phyloP scores from a whole-genome alignment of 2,888 invertebrate genomes.

The Caenorhabditis sp. region DNA sequence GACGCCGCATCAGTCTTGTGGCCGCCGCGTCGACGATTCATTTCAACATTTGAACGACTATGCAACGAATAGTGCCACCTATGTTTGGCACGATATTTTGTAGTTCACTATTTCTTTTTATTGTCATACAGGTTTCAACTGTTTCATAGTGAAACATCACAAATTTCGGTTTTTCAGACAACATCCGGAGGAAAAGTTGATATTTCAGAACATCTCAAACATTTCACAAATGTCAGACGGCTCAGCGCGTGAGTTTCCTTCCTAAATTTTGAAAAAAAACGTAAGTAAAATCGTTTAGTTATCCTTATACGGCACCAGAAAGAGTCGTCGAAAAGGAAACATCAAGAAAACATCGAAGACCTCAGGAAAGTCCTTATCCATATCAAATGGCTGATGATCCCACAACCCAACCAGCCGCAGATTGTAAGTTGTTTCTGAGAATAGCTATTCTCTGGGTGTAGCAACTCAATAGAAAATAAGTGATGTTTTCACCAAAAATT shows the following conservation, averaged over 20 bases:
- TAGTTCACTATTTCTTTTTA: slow-evolving; percentile 3
- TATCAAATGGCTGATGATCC: slow-evolving; percentile 10
- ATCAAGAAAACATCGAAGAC: slow-evolving; percentile 33
- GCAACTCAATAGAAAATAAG: too few species aligned
- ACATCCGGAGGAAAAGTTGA: slow-evolving; percentile 31
- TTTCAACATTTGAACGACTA: not conserved
- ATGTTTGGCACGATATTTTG: slow-evolving; percentile 2
- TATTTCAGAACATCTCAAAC: slow-evolving; percentile 17
- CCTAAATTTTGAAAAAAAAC: too few species aligned
- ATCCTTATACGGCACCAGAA: slow-evolving; percentile 53
- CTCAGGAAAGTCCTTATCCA: slow-evolving; percentile 9
- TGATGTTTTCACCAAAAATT: too few species aligned
- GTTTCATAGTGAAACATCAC: too few species aligned
- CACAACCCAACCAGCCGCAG: slow-evolving; percentile 10
- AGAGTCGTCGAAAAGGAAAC: slow-evolving; percentile 47
- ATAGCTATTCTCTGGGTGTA: too few species aligned
- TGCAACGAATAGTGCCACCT: not conserved
- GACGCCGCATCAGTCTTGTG: not conserved
- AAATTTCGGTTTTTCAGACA: too few species aligned
- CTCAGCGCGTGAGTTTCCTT: slow-evolving; percentile 27
- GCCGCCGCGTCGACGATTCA: not conserved
- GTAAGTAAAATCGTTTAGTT: slow-evolving; percentile 15
- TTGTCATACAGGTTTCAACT: not conserved
- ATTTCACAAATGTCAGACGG: slow-evolving; percentile 27
- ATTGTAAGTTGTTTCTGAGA: slow-evolving; percentile 22